phyloP scores from a whole-genome alignment of 2,797 vertebrate species.

The Meriones psammophilus region DNA sequence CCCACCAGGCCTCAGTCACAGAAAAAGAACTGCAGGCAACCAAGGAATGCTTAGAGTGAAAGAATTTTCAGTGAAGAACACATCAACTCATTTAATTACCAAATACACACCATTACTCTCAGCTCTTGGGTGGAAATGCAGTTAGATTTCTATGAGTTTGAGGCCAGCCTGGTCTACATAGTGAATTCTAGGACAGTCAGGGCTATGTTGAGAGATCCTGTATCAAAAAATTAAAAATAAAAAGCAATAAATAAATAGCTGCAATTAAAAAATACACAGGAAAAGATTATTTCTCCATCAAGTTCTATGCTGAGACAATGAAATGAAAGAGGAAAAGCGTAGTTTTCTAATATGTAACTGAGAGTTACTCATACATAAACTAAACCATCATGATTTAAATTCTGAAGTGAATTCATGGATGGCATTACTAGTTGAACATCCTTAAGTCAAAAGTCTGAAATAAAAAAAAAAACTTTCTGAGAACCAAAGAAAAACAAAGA shows the following conservation, averaged over 20 bases:
- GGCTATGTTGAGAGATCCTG: too few relatives aligned
- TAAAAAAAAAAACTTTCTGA: neutral
- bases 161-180: neutral
- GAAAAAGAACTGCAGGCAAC: neutral
- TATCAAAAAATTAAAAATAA: too few relatives aligned
- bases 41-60: neutral
- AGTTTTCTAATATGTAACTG: neutral
- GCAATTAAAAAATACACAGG: neutral
- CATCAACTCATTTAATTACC: neutral
- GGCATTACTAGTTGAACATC: neutral
- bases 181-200: neutral
- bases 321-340: neutral
- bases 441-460: neutral
- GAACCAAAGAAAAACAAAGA: neutral
- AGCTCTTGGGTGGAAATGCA: neutral
- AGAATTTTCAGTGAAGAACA: neutral
- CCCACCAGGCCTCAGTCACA: neutral
- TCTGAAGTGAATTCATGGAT: neutral
- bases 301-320: neutral
- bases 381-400: neutral
- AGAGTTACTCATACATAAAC: neutral
- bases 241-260: neutral
- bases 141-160: neutral
- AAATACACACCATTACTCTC: neutral
- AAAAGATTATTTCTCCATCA: neutral